These are phyloP conservation scores for Hephaestus fuliginosus DNA, from an alignment of 2,797 vertebrate species.

Conservation along the genomic window DNA sequence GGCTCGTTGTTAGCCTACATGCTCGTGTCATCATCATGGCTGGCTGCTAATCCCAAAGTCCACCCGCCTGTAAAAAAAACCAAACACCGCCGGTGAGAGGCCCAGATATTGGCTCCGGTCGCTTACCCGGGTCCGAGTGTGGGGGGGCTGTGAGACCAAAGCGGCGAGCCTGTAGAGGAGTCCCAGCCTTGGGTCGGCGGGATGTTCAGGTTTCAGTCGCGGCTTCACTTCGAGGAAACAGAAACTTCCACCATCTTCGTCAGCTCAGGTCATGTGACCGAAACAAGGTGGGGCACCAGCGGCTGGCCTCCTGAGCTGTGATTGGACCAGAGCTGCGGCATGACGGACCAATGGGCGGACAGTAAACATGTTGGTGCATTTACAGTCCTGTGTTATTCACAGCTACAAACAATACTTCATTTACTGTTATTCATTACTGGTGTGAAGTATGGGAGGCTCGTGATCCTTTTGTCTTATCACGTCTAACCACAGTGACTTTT, in stretches of 20 bases:
- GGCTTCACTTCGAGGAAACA: conserved; percentile 77
- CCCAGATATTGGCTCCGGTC: neutral
- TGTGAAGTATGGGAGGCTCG: too few relatives aligned
- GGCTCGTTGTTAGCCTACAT: conserved; percentile 71
- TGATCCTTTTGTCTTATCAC: too few relatives aligned
- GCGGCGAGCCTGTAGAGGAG: neutral
- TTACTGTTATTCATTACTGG: too few relatives aligned
- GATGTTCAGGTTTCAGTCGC: conserved; percentile 65
- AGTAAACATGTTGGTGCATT: conserved; percentile 48
- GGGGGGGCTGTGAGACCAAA: conserved; percentile 3
- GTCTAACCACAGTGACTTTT: too few relatives aligned
- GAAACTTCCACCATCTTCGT: conserved; percentile 86
- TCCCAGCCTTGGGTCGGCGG: conserved; percentile 31
- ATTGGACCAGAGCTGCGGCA: conserved; percentile 55
- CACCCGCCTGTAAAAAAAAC: conserved; percentile 13
- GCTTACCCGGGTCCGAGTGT: conserved; percentile 68
- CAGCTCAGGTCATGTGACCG: conserved; percentile 80
- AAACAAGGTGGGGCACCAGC: conserved; percentile 78
- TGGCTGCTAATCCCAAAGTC: conserved; percentile 69
- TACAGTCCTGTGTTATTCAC: too few relatives aligned
- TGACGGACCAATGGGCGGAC: conserved; percentile 45
- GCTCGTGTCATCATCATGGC: conserved; percentile 73
- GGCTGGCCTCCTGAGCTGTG: conserved; percentile 15
- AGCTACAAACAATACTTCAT: too few relatives aligned
- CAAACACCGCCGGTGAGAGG: neutral